These are phyloP conservation scores for Tetranychus cinnabarinus DNA, from an alignment of 1,140 invertebrate genomes.

Conservation along the genomic window DNA sequence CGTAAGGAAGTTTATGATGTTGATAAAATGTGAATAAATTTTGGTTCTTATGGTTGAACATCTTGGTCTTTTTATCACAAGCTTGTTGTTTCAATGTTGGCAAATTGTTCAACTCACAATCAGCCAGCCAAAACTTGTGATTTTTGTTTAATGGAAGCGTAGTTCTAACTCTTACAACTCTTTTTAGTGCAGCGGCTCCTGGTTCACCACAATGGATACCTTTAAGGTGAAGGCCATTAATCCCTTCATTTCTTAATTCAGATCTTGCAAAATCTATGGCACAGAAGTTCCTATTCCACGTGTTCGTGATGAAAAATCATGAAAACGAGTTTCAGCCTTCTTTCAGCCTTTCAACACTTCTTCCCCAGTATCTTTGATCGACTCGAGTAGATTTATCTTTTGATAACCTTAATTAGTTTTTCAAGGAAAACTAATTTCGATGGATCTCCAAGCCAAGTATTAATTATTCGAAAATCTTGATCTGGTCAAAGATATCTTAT, in stretches of 20 bases:
- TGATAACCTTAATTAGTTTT: conserved; percentile 57
- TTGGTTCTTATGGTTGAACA: no score
- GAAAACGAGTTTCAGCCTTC: conserved; percentile 39
- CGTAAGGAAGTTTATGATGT: no score
- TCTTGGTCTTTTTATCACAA: no score
- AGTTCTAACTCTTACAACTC: conserved; percentile 44
- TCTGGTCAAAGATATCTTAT: conserved; percentile 39
- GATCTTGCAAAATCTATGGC: conserved; percentile 46
- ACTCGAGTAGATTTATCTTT: conserved; percentile 53
- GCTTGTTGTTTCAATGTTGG: neutral
- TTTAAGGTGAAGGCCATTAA: conserved; percentile 38
- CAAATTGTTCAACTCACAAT: neutral
- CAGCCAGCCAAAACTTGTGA: conserved; percentile 44
- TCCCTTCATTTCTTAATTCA: conserved; percentile 46
- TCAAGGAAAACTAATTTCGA: conserved; percentile 72
- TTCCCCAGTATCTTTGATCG: conserved; percentile 48
- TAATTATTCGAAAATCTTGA: conserved; percentile 76
- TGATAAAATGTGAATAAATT: no score
- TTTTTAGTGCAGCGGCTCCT: conserved; percentile 40
- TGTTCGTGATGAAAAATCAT: conserved; percentile 43
- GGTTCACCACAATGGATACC: conserved; percentile 72
- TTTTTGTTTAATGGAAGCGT: conserved; percentile 63
- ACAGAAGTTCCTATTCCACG: conserved; percentile 79
- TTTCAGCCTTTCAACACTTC: conserved; percentile 45
- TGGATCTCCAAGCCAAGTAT: conserved; percentile 98